These are phyloP conservation scores for Gambusia affinis DNA, from an alignment of 2,113 vertebrate genomes.

Conservation along the genomic window DNA sequence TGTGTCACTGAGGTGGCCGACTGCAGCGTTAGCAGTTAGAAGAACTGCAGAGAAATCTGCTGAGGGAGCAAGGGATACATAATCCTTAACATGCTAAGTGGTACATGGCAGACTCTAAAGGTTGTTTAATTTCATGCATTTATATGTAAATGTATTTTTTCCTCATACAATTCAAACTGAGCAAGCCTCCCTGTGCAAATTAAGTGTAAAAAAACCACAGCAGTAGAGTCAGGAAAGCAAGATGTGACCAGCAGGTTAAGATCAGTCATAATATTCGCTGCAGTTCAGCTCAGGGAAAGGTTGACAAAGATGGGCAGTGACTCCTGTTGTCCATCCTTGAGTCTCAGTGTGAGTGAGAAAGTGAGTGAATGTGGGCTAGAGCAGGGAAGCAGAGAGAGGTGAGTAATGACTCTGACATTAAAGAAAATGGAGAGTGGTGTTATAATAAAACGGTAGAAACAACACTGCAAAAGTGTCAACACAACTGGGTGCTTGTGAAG, in stretches of 20 bases:
- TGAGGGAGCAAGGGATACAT: neutral
- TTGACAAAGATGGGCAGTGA: conserved; percentile 44
- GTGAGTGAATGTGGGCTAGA: conserved; percentile 36
- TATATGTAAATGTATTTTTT: neutral
- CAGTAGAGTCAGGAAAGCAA: conserved; percentile 4
- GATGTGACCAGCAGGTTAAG: conserved; percentile 5
- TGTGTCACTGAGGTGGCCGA: conserved; percentile 16
- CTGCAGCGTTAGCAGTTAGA: neutral
- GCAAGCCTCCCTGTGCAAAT: neutral
- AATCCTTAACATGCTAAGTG: neutral
- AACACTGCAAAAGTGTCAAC: neutral
- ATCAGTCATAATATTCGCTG: conserved; percentile 28
- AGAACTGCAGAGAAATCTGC: neutral
- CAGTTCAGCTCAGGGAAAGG: conserved; percentile 46
- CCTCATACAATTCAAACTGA: neutral
- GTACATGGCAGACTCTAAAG: neutral
- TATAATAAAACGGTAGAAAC: neutral
- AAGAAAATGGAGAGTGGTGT: conserved; percentile 34
- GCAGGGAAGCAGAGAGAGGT: neutral
- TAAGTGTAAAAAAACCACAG: conserved; percentile 4
- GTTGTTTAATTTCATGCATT: neutral
- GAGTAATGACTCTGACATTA: conserved; percentile 24
- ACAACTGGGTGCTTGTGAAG: neutral
- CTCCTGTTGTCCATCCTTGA: conserved; percentile 58
- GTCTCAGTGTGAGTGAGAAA: conserved; percentile 31